Percentiles rank a stretch among this genome's conserved stretches.
Conservation (phyloP, 2,888 invertebrate species). For the Cephalotes varians region DNA sequence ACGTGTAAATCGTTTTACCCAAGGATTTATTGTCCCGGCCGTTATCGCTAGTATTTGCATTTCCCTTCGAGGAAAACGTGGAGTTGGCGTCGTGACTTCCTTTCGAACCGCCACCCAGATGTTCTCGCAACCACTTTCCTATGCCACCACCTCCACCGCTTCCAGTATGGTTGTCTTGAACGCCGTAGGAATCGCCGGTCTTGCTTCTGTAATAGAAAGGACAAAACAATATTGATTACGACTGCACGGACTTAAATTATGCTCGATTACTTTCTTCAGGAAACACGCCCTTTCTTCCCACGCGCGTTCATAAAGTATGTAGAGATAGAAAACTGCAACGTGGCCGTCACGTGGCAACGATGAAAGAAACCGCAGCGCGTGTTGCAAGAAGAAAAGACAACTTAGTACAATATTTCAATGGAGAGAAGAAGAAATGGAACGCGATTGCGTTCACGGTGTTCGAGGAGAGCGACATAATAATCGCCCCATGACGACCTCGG, state of each 20-base stretch:
- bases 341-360: neutral
- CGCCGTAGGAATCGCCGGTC: conserved; percentile 64
- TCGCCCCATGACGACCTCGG: conserved; percentile 70
- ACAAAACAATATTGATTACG: conserved; percentile 35
- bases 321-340: conserved; percentile 8
- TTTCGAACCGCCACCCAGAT: conserved; percentile 80
- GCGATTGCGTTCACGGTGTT: conserved; percentile 56
- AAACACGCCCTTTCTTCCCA: neutral
- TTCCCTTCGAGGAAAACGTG: conserved; percentile 64
- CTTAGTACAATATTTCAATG: conserved; percentile 8
- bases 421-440: conserved; percentile 52
- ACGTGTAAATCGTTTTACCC: conserved; percentile 74
- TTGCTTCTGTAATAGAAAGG: conserved; percentile 74
- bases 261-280: neutral
- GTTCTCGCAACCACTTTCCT: conserved; percentile 84
- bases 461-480: conserved; percentile 63
- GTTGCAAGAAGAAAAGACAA: conserved; percentile 47
- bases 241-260: neutral
- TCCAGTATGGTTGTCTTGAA: conserved; percentile 59
- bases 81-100: conserved; percentile 72
- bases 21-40: conserved; percentile 71
- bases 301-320: neutral
- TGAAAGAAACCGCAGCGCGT: conserved; percentile 10
- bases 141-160: conserved; percentile 78
- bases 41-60: conserved; percentile 49